Evolutionary conservation across 2,888 invertebrate genomes (phyloP).

Genomic region (Pyrochroa serraticornis): DNA sequence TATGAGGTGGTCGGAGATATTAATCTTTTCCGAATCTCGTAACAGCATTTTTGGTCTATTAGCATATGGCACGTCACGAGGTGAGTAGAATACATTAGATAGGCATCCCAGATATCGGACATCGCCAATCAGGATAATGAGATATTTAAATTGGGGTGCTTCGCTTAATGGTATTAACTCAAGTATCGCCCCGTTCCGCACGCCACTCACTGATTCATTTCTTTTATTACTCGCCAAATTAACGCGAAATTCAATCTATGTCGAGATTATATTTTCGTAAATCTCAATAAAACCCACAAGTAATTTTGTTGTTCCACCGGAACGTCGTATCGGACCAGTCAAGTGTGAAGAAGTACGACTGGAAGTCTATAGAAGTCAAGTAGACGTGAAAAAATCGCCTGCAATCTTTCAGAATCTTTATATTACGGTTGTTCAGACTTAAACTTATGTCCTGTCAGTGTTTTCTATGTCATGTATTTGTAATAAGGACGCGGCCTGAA

Average conservation of each 20-base stretch:
- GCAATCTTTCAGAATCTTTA: conserved; percentile 57
- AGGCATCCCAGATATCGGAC: conserved; percentile 42
- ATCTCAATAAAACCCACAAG: too few species aligned
- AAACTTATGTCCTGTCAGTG: conserved; percentile 54
- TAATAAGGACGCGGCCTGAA: conserved; percentile 46
- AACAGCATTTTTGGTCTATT: conserved; percentile 37
- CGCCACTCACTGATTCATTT: conserved; percentile 32
- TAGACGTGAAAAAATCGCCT: conserved; percentile 51
- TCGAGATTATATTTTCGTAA: too few species aligned
- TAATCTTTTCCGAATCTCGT: conserved; percentile 31
- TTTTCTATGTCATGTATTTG: conserved; percentile 47
- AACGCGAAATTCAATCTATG: too few species aligned
- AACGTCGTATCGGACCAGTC: background rate
- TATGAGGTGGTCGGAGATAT: conserved; percentile 15
- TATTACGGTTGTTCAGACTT: conserved; percentile 51
- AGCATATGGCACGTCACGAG: conserved; percentile 35
- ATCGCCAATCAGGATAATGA: conserved; percentile 46
- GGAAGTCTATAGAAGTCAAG: conserved; percentile 16
- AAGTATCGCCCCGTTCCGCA: conserved; percentile 30
- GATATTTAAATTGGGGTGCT: conserved; percentile 45
- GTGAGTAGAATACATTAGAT: conserved; percentile 39
- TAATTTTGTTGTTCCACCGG: too few species aligned
- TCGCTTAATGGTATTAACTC: conserved; percentile 32
- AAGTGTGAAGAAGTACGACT: conserved; percentile 20
- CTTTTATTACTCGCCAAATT: conserved; percentile 4